These are phyloP conservation scores for Oryzias melastigma DNA, from an alignment of 2,113 vertebrate genomes.

Conservation along the genomic window DNA sequence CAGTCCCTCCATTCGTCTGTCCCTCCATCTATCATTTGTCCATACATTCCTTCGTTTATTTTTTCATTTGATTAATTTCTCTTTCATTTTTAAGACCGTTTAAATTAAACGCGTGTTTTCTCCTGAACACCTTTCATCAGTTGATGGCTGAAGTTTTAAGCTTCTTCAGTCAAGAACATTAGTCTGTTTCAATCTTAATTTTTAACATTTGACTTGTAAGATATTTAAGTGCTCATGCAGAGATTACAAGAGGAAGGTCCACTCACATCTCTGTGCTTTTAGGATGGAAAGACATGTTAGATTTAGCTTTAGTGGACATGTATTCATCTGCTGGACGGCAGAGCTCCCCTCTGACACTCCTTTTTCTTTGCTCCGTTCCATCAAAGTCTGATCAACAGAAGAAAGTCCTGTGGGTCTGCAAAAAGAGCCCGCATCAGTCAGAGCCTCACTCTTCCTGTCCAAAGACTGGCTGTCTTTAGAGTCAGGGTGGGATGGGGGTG, in stretches of 20 bases:
- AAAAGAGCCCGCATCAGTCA: constrained; percentile 69
- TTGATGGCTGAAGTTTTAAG: too few relatives aligned
- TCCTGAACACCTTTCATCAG: too few relatives aligned
- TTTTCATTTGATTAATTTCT: too few relatives aligned
- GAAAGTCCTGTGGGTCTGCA: constrained; percentile 43
- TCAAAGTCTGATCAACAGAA: constrained; percentile 67
- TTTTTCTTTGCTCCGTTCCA: constrained; percentile 56
- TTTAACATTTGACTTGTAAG: too few relatives aligned
- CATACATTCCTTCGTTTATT: too few relatives aligned
- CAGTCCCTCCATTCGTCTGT: too few relatives aligned
- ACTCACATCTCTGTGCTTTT: neutral
- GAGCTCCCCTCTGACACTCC: constrained; percentile 19
- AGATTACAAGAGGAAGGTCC: too few relatives aligned
- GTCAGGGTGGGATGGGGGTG: constrained; percentile 50
- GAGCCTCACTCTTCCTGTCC: constrained; percentile 61
- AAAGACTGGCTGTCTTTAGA: constrained; percentile 42
- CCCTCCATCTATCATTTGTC: too few relatives aligned
- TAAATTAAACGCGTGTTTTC: too few relatives aligned
- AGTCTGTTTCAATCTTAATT: too few relatives aligned
- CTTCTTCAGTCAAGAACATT: too few relatives aligned
- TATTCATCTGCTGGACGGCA: constrained; percentile 39
- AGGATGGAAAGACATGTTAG: constrained; percentile 36
- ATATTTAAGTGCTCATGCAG: neutral
- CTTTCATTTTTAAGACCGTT: too few relatives aligned
- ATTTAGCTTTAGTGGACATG: constrained; percentile 36